phyloP scores from a whole-genome alignment of 1,140 invertebrate genomes.

The Theocolax elegans region DNA sequence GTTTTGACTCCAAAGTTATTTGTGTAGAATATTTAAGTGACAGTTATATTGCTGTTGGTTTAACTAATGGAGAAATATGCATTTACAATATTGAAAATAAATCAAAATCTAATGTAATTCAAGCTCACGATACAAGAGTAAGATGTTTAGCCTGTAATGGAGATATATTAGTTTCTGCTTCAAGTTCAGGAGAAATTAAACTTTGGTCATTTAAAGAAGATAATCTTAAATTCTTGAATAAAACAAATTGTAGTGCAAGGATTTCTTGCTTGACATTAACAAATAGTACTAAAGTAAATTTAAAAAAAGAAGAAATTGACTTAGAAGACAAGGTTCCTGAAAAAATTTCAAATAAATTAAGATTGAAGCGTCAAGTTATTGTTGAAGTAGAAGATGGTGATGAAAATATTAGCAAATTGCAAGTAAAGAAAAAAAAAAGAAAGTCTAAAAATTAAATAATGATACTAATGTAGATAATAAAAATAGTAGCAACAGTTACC shows the following conservation, averaged over 20 bases:
- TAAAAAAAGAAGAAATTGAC: slow-evolving; percentile 39
- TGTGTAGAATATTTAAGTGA: slow-evolving; percentile 74
- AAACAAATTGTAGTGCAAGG: slow-evolving; percentile 57
- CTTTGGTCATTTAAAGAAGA: slow-evolving; percentile 73
- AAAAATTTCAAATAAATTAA: slow-evolving; percentile 40
- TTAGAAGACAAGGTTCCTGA: slow-evolving; percentile 29
- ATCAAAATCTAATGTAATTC: slow-evolving; percentile 64
- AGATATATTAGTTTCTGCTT: slow-evolving; percentile 72
- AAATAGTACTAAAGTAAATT: slow-evolving; percentile 32
- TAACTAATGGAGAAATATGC: slow-evolving; percentile 77
- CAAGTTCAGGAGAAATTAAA: slow-evolving; percentile 83
- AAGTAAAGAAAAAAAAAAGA: slow-evolving; percentile 23
- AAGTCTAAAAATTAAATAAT: slow-evolving; percentile 13
- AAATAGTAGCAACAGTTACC: neutral
- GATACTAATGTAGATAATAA: slow-evolving; percentile 1
- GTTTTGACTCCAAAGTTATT: slow-evolving; percentile 73
- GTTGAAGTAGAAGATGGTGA: slow-evolving; percentile 48
- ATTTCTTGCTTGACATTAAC: slow-evolving; percentile 61
- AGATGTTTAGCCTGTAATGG: slow-evolving; percentile 72
- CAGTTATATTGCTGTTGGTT: slow-evolving; percentile 73
- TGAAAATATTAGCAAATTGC: neutral
- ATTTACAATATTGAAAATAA: slow-evolving; percentile 70
- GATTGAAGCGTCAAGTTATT: slow-evolving; percentile 46
- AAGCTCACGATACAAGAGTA: slow-evolving; percentile 75
- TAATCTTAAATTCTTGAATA: slow-evolving; percentile 60